Conservation (phyloP, 2,888 invertebrate genomes). For the Brachycybe producta region DNA sequence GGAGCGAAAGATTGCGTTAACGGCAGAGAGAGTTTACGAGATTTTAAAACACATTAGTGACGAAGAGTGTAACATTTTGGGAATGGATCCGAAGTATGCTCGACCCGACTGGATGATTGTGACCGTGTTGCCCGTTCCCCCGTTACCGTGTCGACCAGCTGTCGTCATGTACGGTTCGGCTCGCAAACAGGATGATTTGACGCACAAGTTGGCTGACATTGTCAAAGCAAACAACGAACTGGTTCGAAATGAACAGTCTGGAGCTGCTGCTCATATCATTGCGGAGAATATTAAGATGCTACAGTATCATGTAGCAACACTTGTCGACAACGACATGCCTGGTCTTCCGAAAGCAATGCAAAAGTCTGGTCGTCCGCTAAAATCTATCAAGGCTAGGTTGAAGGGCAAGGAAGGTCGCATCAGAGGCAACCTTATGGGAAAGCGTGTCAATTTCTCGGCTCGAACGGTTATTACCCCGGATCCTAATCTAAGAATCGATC, state of each 20-base stretch:
- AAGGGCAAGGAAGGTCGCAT: conserved; percentile 95
- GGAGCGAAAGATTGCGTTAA: conserved; percentile 83
- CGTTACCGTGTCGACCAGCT: conserved; percentile 87
- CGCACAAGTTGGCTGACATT: conserved; percentile 96
- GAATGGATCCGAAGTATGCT: conserved; percentile 93
- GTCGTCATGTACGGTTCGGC: conserved; percentile 99
- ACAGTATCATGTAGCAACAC: conserved; percentile 95
- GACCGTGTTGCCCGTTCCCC: conserved; percentile 93
- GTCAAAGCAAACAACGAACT: conserved; percentile 97
- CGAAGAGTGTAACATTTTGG: conserved; percentile 86
- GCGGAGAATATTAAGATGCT: conserved; percentile 93
- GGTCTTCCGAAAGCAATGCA: conserved; percentile 94
- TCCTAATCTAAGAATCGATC: conserved; percentile 85
- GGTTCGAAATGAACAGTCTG: conserved; percentile 84
- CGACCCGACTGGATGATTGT: conserved; percentile 99
- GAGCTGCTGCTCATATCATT: conserved; percentile 94
- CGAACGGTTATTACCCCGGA: conserved; percentile 97
- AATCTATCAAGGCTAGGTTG: conserved; percentile 85
- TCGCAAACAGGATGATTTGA: conserved; percentile 93
- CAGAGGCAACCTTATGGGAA: conserved; percentile 98
- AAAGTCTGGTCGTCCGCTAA: conserved; percentile 95
- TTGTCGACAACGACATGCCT: conserved; percentile 98
- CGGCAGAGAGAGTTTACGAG: conserved; percentile 94
- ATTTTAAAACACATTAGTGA: conserved; percentile 86
- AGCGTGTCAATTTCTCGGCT: conserved; percentile 98